Base-by-base conservation (phyloP, 1,140 invertebrate species). In the Anadara kagoshimensis region DNA sequence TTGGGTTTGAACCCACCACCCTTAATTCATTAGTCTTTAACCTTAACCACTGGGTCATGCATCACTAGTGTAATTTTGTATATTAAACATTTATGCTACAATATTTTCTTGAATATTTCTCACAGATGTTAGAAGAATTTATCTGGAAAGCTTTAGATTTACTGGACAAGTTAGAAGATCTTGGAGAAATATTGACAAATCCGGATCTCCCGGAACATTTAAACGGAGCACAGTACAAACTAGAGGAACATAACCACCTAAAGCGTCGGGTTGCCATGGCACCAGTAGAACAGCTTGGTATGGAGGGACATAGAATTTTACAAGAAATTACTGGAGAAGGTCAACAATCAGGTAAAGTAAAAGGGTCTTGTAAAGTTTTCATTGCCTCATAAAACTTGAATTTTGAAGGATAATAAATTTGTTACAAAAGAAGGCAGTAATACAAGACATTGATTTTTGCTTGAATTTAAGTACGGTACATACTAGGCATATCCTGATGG, bases 141-240 rank as follows among this genome's bases (percentile, higher is more conserved):
- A 94, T 95, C 66, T 98, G 96, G 95, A 96, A 97, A 91, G 94
- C 96, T 2, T 93, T 94, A 36, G 97, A 98, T 87, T 91, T 98
- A 71, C 91, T 98, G 47, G 96, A 97, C 87, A 92, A 96, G 65
- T 91, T 98, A 53, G 97, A 98, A 83, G 83, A 88, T 53, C 81
- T 91, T 11, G 89, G 97, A 84, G 95, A 97, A 87, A 96, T 98
- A 87, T 91, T 98, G 20, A 94, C 94, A 67, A 89, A 96, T 95
- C 85, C 85, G 16, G 84, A 87, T 20, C 75, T 88, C 12, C 84
- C 86, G 5, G 96, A 97, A 84, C 96, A 98, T 89, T 95, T 98
- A 1, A 93, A 93, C 43, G 93, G 94, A 61, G 96, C 97, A 0
- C 95, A 98, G 85, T 93, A 94, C 80, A 93, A 94, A 56, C 94